phyloP scores from a whole-genome alignment of 2,113 vertebrate species.

The Poeciliopsis turrubarensis region DNA sequence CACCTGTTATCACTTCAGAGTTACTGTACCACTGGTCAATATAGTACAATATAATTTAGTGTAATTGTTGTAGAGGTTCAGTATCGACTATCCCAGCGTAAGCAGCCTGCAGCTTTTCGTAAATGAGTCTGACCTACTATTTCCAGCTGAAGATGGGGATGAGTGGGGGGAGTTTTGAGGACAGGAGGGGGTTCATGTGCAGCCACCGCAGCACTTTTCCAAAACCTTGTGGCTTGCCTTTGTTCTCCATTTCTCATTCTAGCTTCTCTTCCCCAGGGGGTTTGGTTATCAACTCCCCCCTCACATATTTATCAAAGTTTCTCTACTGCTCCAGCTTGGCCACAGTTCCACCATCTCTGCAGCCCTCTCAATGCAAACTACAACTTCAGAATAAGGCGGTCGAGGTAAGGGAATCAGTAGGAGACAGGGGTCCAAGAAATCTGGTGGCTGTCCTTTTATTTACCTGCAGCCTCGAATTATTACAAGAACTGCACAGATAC shows the following conservation, averaged over 20 bases:
- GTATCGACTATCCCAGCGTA: conserved; percentile 37
- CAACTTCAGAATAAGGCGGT: conserved; percentile 20
- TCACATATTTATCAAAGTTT: conserved; percentile 61
- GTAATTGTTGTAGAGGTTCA: conserved; percentile 48
- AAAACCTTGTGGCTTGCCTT: conserved; percentile 37
- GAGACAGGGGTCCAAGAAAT: conserved; percentile 18
- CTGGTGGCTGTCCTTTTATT: conserved; percentile 30
- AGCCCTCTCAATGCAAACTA: conserved; percentile 10
- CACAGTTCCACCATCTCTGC: background rate
- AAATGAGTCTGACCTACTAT: conserved; percentile 57
- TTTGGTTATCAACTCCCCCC: conserved; percentile 42
- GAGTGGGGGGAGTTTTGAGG: background rate
- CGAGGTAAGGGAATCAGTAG: conserved; percentile 1
- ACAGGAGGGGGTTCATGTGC: conserved; percentile 30
- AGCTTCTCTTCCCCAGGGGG: conserved; percentile 44
- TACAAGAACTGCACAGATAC: conserved; percentile 31
- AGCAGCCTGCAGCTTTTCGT: conserved; percentile 30
- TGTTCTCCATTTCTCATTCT: conserved; percentile 66
- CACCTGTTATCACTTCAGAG: conserved; percentile 12
- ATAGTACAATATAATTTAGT: conserved; percentile 31
- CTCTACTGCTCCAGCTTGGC: conserved; percentile 19
- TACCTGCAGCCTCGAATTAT: conserved; percentile 44
- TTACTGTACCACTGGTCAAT: conserved; percentile 33
- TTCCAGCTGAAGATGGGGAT: conserved; percentile 47
- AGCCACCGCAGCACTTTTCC: conserved; percentile 59